Base-by-base conservation (phyloP, 2,113 vertebrate genomes). In the Xenus cinereus region DNA sequence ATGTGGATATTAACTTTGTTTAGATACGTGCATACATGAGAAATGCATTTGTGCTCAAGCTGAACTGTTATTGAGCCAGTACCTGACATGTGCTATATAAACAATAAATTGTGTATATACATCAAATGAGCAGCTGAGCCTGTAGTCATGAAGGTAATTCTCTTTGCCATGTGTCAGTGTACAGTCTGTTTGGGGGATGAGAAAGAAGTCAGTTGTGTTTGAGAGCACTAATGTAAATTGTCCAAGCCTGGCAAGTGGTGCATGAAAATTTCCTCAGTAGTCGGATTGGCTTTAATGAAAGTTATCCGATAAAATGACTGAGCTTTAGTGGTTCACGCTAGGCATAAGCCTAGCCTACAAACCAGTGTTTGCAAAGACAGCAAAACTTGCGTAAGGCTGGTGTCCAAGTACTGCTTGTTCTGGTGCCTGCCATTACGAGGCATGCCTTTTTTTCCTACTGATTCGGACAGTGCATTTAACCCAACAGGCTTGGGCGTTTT, bases 341-440 rank as follows among this genome's bases (percentile, higher is more conserved):
- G 23, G 37, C 13, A 3, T 3, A 35, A 46, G 51, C n/a, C 26
- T 30, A 17, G 14, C 33, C 56, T 76, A 50, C 27, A 62, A 32
- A 4, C 57, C 6, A 2, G 19, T 27, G 5, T 57, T 80, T 53
- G 37, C 35, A 45, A 63, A 37, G 32, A 27, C 48, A 56, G 15
- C 2, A 4, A 15, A 14, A 63, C 33, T 28, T 63, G 12, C 1
- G 1, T 35, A 39, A 89, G 32, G 41, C 28, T 30, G 28, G 53
- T 63, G n/a, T 69, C 22, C 19, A 21, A 46, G 54, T 17, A 81
- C 53, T 41, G 59, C 68, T 81, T 27, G 59, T 64, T 43, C 35
- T 67, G 39, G 28, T 80, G 33, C 33, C 27, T 27, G 0, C n/a
- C 59, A 7, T 22, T 59, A 35, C 0, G 0, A 45, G 24, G 5